These are phyloP conservation scores for Forbesichthys papilliferus DNA, from an alignment of 2,113 vertebrate species.

Conservation along the genomic window DNA sequence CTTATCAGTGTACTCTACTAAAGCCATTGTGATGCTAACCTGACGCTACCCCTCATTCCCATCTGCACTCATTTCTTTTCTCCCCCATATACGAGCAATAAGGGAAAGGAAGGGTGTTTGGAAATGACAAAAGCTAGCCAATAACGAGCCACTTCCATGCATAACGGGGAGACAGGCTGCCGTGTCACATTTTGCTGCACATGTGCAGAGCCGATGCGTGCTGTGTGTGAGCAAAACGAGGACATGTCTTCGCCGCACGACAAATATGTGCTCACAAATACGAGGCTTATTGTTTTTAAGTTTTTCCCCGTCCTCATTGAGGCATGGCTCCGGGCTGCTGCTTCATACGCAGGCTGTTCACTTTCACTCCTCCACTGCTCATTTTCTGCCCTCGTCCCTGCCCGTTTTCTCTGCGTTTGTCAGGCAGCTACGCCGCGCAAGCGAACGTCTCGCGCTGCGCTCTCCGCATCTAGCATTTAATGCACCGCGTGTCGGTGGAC, in stretches of 20 bases:
- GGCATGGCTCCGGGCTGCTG: background rate
- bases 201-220: too few relatives aligned
- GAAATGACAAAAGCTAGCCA: too few relatives aligned
- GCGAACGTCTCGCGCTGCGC: conserved; percentile 27
- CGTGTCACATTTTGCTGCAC: too few relatives aligned
- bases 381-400: background rate
- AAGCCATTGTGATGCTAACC: conserved; percentile 44
- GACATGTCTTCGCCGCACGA: too few relatives aligned
- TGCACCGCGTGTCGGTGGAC: conserved; percentile 27
- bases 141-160: too few relatives aligned
- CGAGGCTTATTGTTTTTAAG: too few relatives aligned
- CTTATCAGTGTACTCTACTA: conserved; percentile 22
- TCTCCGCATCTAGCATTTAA: conserved; percentile 46
- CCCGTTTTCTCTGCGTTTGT: conserved; percentile 15
- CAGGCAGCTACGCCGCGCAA: conserved; percentile 23
- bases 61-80: background rate
- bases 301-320: too few relatives aligned
- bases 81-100: background rate
- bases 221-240: too few relatives aligned
- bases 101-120: too few relatives aligned
- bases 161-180: too few relatives aligned
- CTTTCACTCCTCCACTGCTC: conserved; percentile 33
- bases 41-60: conserved; percentile 25
- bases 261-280: too few relatives aligned
- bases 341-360: conserved; percentile 30